phyloP scores from a whole-genome alignment of 2,888 invertebrate genomes.

The Helleia helle region DNA sequence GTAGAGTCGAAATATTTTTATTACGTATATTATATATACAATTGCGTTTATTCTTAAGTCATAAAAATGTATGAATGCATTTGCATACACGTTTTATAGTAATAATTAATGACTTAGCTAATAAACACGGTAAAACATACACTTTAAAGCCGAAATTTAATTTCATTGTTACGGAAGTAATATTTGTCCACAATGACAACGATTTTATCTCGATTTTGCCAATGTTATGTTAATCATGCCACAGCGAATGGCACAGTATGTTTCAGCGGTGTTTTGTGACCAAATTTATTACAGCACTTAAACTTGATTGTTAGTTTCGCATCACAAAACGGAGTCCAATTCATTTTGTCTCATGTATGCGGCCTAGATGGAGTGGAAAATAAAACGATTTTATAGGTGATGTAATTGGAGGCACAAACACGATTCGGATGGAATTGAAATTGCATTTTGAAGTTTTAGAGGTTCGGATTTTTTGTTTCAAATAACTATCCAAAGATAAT shows the following conservation, averaged over 20 bases:
- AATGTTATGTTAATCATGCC: constrained; percentile 26
- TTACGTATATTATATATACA: no score
- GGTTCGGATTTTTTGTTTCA: no score
- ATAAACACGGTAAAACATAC: constrained; percentile 1
- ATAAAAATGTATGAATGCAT: no score
- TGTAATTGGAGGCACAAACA: constrained; percentile 2
- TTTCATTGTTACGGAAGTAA: constrained; percentile 15
- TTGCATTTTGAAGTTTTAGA: neutral
- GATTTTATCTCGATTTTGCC: constrained; percentile 22
- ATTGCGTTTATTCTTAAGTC: no score
- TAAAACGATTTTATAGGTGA: constrained; percentile 6
- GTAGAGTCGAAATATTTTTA: no score
- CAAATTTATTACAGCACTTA: constrained; percentile 27
- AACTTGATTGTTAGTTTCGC: constrained; percentile 27
- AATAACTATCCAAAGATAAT: no score
- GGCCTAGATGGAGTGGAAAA: constrained; percentile 5
- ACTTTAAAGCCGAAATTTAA: constrained; percentile 6
- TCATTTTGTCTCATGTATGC: constrained; percentile 20
- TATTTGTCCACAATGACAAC: constrained; percentile 18
- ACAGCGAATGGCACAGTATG: constrained; percentile 24
- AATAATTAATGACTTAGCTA: neutral
- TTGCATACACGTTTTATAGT: no score
- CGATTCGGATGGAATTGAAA: neutral
- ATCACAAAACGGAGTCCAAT: constrained; percentile 23
- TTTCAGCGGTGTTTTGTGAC: constrained; percentile 25